These are phyloP conservation scores for Frankliniella intonsa DNA, from an alignment of 2,888 invertebrate genomes.

Conservation along the genomic window DNA sequence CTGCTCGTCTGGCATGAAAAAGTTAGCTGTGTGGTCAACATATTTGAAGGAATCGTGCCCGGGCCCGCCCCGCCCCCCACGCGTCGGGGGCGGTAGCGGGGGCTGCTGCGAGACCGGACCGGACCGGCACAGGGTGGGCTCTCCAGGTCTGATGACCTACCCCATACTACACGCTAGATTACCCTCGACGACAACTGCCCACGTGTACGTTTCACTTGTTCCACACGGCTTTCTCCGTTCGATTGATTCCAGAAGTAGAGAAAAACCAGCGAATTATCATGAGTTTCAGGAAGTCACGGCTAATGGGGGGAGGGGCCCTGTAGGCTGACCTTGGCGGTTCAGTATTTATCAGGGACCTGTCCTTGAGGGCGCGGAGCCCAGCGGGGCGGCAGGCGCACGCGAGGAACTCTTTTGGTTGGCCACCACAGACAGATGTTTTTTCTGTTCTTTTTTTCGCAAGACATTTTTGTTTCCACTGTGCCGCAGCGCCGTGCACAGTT, in stretches of 20 bases:
- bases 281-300: too few relatives aligned
- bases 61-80: neutral
- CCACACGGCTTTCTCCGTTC: too few relatives aligned
- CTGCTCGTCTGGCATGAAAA: neutral
- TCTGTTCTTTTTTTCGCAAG: too few relatives aligned
- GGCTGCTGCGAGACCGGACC: too few relatives aligned
- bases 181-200: too few relatives aligned
- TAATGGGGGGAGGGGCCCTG: conserved; percentile 29
- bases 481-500: too few relatives aligned
- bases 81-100: neutral
- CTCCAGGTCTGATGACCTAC: neutral
- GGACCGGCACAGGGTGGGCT: neutral
- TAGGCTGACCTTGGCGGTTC: conserved; percentile 27
- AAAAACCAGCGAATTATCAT: too few relatives aligned
- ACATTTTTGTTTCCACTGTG: too few relatives aligned
- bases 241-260: too few relatives aligned
- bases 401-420: neutral
- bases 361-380: conserved; percentile 33
- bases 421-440: neutral
- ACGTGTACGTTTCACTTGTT: too few relatives aligned
- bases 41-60: neutral
- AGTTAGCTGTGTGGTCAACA: neutral
- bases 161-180: too few relatives aligned
- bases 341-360: conserved; percentile 31
- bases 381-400: conserved; percentile 30